Evolutionary conservation across 2,113 vertebrate genomes (phyloP).

Genomic region (Camelus bactrianus): DNA sequence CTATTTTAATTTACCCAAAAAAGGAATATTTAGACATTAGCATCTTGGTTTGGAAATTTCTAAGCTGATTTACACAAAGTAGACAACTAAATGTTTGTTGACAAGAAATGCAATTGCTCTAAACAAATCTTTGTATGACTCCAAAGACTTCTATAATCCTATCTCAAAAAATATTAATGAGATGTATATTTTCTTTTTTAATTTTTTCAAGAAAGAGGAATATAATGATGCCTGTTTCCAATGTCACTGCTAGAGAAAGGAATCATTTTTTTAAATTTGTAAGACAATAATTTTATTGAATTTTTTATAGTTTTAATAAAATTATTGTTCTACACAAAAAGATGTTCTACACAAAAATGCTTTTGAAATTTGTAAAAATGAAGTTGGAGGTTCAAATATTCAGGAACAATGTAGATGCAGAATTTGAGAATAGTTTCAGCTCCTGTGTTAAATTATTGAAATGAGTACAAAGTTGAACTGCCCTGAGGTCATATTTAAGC

Average conservation of each 20-base stretch:
- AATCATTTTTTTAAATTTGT: neutral
- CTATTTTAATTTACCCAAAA: neutral
- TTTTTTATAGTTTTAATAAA: no score
- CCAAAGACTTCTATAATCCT: neutral
- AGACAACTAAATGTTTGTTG: neutral
- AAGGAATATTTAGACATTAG: neutral
- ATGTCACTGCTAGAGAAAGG: neutral
- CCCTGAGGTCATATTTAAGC: neutral
- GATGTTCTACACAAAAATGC: neutral
- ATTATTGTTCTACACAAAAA: neutral
- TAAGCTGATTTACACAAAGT: neutral
- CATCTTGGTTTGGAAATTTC: neutral
- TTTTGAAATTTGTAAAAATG: conserved; percentile 14
- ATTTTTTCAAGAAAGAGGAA: conserved; percentile 27
- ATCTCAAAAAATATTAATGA: neutral
- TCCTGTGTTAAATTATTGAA: neutral
- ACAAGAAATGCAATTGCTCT: neutral
- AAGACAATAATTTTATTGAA: neutral
- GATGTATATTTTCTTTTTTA: neutral
- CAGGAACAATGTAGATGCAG: neutral
- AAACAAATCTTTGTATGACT: neutral
- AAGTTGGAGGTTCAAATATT: neutral
- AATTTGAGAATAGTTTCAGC: neutral
- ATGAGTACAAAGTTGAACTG: neutral
- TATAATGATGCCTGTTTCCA: neutral